Percentiles rank a stretch among this genome's conserved stretches.
These are phyloP conservation scores for Oreocharis arfaki DNA, from an alignment of 2,113 vertebrate species.

Conservation along the genomic window DNA sequence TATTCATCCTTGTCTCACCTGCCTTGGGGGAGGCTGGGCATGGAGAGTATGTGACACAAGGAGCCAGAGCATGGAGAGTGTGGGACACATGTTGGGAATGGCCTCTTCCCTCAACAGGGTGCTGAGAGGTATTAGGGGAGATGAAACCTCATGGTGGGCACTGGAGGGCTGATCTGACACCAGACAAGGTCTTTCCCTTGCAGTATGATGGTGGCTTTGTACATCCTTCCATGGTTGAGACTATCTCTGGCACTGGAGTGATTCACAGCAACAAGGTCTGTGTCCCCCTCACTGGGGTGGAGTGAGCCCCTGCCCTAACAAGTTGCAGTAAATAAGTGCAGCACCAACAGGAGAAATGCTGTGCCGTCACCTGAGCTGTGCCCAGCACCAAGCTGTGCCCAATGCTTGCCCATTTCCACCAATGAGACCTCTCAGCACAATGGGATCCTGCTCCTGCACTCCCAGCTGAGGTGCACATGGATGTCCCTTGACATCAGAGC, in stretches of 20 bases:
- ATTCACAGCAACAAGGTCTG: not conserved
- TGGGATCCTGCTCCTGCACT: not conserved
- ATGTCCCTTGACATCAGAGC: not conserved
- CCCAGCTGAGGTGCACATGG: not conserved
- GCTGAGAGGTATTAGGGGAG: not conserved
- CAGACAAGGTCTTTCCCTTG: not conserved
- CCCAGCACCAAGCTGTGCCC: not conserved
- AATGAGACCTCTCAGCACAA: not conserved
- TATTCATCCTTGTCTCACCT: not conserved
- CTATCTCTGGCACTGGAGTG: not conserved
- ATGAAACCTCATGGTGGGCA: not conserved
- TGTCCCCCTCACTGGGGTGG: accelerated
- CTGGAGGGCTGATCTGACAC: not conserved
- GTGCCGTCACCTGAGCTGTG: not conserved
- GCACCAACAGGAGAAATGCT: not conserved
- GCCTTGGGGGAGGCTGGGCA: not conserved
- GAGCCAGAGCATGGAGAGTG: not conserved
- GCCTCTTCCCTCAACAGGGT: not conserved
- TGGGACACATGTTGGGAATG: accelerated
- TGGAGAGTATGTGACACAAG: not conserved
- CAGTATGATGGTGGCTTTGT: not conserved
- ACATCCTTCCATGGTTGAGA: not conserved
- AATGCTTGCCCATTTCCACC: not conserved
- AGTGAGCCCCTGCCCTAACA: not conserved
- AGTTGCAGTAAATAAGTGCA: not conserved